Conservation (phyloP, 2,888 invertebrate genomes). For the Campaea margaritaria region DNA sequence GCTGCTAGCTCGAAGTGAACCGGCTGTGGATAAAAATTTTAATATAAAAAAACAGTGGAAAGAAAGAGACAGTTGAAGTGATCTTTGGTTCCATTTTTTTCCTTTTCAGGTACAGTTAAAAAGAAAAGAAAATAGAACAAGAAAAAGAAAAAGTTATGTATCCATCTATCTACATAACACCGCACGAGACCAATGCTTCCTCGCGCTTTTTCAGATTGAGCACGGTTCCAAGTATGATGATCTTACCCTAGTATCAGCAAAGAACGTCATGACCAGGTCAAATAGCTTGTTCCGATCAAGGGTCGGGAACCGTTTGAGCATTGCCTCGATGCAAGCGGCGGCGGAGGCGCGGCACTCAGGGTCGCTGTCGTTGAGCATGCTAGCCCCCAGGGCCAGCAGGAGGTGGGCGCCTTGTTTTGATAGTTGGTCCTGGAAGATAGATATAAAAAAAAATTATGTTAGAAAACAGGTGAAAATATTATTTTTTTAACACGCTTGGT, state of each 20-base stretch:
- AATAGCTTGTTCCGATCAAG: constrained; percentile 88
- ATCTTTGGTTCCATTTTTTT: too few species aligned
- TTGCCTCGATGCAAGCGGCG: constrained; percentile 89
- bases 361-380: constrained; percentile 93
- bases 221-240: neutral
- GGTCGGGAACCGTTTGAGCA: constrained; percentile 86
- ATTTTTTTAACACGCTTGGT: too few species aligned
- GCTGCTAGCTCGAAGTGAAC: constrained; percentile 90
- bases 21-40: constrained; percentile 67
- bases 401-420: constrained; percentile 87
- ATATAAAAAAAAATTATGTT: neutral
- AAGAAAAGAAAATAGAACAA: neutral
- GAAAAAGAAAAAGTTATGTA: neutral
- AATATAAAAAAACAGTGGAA: too few species aligned
- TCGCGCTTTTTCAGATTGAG: neutral
- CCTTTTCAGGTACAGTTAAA: too few species aligned
- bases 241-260: constrained; percentile 82
- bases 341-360: constrained; percentile 90
- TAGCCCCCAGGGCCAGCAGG: constrained; percentile 90
- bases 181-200: neutral
- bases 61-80: too few species aligned
- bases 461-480: too few species aligned
- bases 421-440: constrained; percentile 82
- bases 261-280: constrained; percentile 88
- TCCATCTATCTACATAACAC: neutral